Conservation (phyloP, 2,797 vertebrate genomes). For the Gymnopithys bicolor region DNA sequence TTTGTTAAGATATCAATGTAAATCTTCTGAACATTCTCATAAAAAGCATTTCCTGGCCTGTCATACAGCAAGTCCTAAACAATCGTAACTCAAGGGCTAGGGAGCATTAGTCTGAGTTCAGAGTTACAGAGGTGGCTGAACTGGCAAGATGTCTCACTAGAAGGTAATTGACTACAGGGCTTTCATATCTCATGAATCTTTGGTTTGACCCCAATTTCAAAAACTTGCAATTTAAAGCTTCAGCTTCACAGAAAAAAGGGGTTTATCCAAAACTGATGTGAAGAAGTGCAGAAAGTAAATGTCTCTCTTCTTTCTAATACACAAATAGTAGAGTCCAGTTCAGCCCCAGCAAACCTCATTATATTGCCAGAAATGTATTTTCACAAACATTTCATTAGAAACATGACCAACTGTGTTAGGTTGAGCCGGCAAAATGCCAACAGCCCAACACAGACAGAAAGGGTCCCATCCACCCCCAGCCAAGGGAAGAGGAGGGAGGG, state of each 20-base stretch:
- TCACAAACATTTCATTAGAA: not conserved
- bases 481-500: too few relatives aligned
- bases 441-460: too few relatives aligned
- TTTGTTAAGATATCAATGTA: not conserved
- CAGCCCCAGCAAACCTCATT: not conserved
- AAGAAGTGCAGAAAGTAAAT: not conserved
- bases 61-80: not conserved
- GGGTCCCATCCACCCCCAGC: too few relatives aligned
- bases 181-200: not conserved
- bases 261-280: not conserved
- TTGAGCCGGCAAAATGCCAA: too few relatives aligned
- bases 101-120: not conserved
- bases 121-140: constrained; percentile 4
- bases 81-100: not conserved
- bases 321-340: not conserved
- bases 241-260: not conserved
- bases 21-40: not conserved
- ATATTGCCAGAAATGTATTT: not conserved
- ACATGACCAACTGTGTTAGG: not conserved
- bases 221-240: constrained; percentile 1
- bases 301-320: not conserved
- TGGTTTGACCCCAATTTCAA: not conserved
- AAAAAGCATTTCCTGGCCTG: not conserved
- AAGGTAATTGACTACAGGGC: not conserved
- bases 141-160: not conserved